phyloP scores from a whole-genome alignment of 2,113 vertebrate genomes.

The Macquaria ambigua region DNA sequence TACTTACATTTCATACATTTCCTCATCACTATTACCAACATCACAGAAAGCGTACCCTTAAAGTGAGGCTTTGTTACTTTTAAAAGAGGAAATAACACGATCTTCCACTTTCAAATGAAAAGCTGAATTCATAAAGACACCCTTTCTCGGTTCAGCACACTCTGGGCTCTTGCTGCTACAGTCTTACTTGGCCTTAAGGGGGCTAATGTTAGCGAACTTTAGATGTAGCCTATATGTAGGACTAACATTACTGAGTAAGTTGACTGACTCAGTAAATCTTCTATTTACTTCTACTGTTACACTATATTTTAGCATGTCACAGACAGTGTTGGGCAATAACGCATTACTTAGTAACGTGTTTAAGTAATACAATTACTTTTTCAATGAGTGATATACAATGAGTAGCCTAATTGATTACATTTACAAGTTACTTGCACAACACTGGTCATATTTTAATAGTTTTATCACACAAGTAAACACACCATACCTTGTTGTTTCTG shows the following conservation, averaged over 20 bases:
- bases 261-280: too few species aligned
- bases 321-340: too few species aligned
- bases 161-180: neutral
- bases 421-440: neutral
- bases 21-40: neutral
- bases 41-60: neutral
- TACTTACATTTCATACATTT: constrained; percentile 18
- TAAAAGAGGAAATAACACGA: neutral
- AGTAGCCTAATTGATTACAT: neutral
- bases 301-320: too few species aligned
- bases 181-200: too few species aligned
- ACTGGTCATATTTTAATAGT: neutral
- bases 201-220: neutral
- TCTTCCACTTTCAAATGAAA: neutral
- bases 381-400: too few species aligned
- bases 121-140: neutral
- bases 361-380: neutral
- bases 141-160: neutral
- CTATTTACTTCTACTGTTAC: too few species aligned
- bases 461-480: neutral
- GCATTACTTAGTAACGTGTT: too few species aligned
- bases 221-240: too few species aligned
- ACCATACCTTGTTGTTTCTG: neutral
- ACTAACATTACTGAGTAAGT: neutral
- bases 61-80: neutral